Conservation (phyloP, 2,113 vertebrate genomes). For the Setophaga petechia region DNA sequence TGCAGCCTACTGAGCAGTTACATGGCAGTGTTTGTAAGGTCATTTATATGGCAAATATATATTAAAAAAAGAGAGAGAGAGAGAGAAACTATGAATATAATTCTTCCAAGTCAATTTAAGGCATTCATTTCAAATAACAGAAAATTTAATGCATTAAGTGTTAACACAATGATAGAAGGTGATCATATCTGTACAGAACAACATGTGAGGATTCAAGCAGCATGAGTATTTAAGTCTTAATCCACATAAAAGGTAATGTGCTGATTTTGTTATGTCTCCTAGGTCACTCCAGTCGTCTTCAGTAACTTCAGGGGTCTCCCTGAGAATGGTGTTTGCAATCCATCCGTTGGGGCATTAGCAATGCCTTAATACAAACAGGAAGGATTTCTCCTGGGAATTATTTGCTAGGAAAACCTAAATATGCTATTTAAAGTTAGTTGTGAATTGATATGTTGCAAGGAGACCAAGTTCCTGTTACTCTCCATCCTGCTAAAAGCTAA, state of each 20-base stretch:
- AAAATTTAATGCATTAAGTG: neutral
- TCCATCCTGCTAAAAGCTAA: neutral
- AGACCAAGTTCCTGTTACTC: neutral
- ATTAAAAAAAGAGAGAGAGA: too few species aligned
- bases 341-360: neutral
- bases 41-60: neutral
- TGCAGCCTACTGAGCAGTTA: neutral
- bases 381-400: neutral
- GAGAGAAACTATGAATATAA: neutral
- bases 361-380: neutral
- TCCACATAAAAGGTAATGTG: neutral
- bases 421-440: neutral
- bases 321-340: neutral
- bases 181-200: neutral
- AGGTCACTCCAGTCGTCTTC: neutral
- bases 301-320: neutral
- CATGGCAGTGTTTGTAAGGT: neutral
- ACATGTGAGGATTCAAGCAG: neutral
- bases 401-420: neutral
- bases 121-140: neutral
- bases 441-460: neutral
- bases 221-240: neutral
- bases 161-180: neutral
- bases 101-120: neutral
- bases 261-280: neutral